Base-by-base conservation (phyloP, 1,140 invertebrate genomes). In the Callitettix versicolor region DNA sequence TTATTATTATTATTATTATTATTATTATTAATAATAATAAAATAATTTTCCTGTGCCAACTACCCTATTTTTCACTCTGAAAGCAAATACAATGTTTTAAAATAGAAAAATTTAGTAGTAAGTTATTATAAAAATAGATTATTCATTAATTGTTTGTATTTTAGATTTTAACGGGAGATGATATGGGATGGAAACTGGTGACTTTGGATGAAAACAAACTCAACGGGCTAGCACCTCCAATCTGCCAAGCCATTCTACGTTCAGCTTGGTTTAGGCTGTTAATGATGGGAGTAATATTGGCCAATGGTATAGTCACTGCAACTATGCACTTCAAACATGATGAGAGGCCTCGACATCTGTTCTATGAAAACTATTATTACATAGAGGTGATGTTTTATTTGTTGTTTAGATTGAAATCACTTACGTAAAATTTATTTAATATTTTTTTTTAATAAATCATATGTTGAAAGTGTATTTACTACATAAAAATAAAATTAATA, bases 291-390 rank as follows among this genome's bases (percentile, higher is more conserved):
- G 84, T 95, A 1, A 95, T 99, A 38, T 72, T 99, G 34, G 88
- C 91, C 7, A 98, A 98, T 75, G 95, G 92, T 9, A 82, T 96
- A 33, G 89, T 94, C 6, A 95, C 93, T 7, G 93, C 96, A 1
- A 94, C 90, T n/a, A 91, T 99, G 80, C 83, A 85, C 57, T 98
- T 97, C 70, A 88, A 94, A 68, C 93, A 98, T 65, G 90, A 95
- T 68, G 83, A 85, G 55, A 70, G 84, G 66, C 84, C 87, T 12
- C 67, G 86, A 58, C 73, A 84, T 64, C 81, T 85, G 43, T 90
- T 92, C 64, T 93, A 91, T 64, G 80, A 91, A 67, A 84, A 86
- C 61, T 96, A 96, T 71, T 98, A 98, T 68, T 95, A 92, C 68
- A 86, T 91, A 30, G 95, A 99, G 77, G 83, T 88, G 18, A 56